Evolutionary conservation across 2,797 vertebrate species (phyloP), one percentile per base, ranked within the genome.

Genomic region (Scolopax bukidnonensis): DNA sequence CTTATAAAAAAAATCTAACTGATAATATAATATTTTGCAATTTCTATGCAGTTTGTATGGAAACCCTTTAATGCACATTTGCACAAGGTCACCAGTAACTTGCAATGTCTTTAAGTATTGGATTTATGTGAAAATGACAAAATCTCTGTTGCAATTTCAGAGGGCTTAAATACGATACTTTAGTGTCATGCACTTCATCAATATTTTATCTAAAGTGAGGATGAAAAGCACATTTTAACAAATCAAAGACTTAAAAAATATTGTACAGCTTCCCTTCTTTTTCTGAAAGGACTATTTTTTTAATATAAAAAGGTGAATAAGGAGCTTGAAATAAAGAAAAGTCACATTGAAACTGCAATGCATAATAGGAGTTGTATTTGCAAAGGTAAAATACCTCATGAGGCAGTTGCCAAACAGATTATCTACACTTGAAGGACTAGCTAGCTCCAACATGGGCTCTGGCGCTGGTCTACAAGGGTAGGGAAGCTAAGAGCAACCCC

Each of bases 121-220:
- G 41, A 78, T 40, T 85, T 71, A 33, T 68, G 7, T 74, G 47
- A 92, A 84, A 90, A 86, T 56, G 73, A 45, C 38, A 33, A 88
- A 90, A 67, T 70, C 30, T 87, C 57, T 81, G 82, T 68, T 68
- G 5, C 38, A 84, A 9, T 95, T 93, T 96, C 45, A 75, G 56
- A 89, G 38, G 19, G 21, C 48, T 93, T 90, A 84, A 84, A 84
- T 81, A 81, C 21, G 12, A 28, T 78, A 84, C 74, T 85, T 88
- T 86, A 9, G 25, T 69, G 14, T 30, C 51, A 47, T n/a, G 19
- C 64, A 36, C 10, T 80, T 33, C 71, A 64, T 65, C 27, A 57
- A 43, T 83, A 73, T 73, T 90, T 95, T 61, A 57, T 16, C 20
- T 63, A 95, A 95, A 90, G 6, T 19, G 45, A 78, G 11, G 15